Base-by-base conservation (phyloP, 2,797 vertebrate species). In the Tenualosa ilisha region DNA sequence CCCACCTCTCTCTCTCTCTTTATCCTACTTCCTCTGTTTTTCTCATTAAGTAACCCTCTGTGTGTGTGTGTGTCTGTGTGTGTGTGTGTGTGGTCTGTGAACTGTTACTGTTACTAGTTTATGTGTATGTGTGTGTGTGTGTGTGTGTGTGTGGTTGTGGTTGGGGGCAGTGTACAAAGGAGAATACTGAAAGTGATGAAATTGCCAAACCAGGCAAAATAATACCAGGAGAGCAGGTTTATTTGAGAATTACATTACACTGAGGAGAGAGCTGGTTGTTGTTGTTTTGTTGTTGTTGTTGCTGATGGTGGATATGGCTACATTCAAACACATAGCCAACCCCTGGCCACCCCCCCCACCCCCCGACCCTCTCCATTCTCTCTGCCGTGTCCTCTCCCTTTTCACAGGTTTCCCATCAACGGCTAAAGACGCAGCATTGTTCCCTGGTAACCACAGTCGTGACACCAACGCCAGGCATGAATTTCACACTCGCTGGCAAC, bases 101-200 rank as follows among this genome's bases (percentile, higher is more conserved):
- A 53, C 61, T 46, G 54, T 37, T 46, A 72, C 61, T 31, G 43
- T 15, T 31, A 3, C 46, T 85, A 26, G 75, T 81, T 63, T 54
- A 49, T 17, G 11, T 15, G 6, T 84, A 63, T 84, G 40, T 26
- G 63, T 53, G 31, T 84, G 83, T 84, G 40, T 26, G 63, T 53
- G 31, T 56, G 51, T 54, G 56, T 26, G 31, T 83, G 82, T 84
- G 68, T 84, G 51, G 31, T 46, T 79, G 72, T 46, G 72, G 72
- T 79, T 43, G 40, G 3, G 72, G 72, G 37, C 20, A 79, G 20
- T 40, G 40, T 40, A 79, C 22, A 6, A 22, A 79, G 31, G 37
- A 5, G 40, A 79, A 79, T 24, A 37, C 40, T 79, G 40, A 46
- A 79, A 79, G 72, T 46, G 72, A 79, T 43, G 68, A 43, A 46